Base-by-base conservation (phyloP, 2,113 vertebrate genomes). In the Gallinago media region DNA sequence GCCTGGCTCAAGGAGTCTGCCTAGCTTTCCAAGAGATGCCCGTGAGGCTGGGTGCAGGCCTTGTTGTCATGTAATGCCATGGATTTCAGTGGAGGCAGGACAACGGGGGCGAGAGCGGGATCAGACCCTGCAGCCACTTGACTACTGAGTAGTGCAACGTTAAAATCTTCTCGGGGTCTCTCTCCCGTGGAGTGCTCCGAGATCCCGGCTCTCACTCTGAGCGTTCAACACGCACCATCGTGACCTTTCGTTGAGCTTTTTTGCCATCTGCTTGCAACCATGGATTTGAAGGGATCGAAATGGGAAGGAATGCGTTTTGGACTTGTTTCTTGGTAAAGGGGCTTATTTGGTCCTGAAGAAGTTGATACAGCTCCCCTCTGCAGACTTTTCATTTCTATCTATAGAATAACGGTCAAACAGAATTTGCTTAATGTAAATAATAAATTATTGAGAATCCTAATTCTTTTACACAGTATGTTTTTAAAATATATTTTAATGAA, bases 391-490 rank as follows among this genome's bases (percentile, higher is more conserved):
- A 67, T 89, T 85, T 94, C 85, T 91, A 32, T 75, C 86, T 92
- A 36, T 96, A 96, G 97, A 97, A 76, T 97, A 98, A 97, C 12
- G 75, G 90, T 97, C 81, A 94, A 94, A 90, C 22, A 36, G 65
- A 96, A 96, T 96, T 96, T 97, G 97, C 92, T 98, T 98, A 94
- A 83, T 98, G 98, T 98, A 98, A 98, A 98, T 98, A 98, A 97
- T 98, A 98, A 98, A 97, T 98, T 98, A 98, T 98, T 98, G 98
- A 98, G 96, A 98, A 95, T 94, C 97, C 86, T 98, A 98, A 98
- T 98, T 98, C 97, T 98, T 98, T 98, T 98, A 98, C 98, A 98
- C 92, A 93, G 75, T 97, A 98, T 97, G 97, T 98, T 98, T 96
- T 97, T 87, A 96, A 95, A 98, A 97, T 98, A 97, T 98, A 98